Base-by-base conservation (phyloP, 2,888 invertebrate species). In the Torymus texanus region DNA sequence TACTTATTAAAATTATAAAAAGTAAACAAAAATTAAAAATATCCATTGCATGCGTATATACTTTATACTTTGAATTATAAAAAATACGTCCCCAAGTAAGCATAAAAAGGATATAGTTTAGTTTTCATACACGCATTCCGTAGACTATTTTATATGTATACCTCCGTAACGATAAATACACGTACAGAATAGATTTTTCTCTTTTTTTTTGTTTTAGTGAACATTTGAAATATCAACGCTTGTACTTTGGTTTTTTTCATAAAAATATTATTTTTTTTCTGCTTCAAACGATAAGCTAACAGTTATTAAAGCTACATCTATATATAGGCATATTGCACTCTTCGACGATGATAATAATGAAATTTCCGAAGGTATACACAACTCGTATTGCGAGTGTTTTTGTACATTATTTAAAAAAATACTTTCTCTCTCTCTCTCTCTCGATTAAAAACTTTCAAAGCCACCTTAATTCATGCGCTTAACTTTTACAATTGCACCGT, bases 221-320 rank as follows among this genome's bases (percentile, higher is more conserved):
- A 77, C 16, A 58, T 41, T 65, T 51, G 53, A 61, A 16, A 14
- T 51, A 29, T 62, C 16, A 41, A 21, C 24, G 58, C 16, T 53
- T 58, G 21, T 65, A 59, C 65, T 70, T 50, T 55, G 56, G 41
- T 24, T 41, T 63, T 16, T 11, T 78, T 8, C 51, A 51, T 16
- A n/a, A 72, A 78, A 72, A 72, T 72, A 72, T 55, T 72, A 21
- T 72, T 18, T 51, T 29, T 21, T 41, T 29, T 56, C 14, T 21
- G 14, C 10, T 58, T 24, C n/a, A 61, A 71, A 58, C 2, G 29
- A 5, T 53, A 11, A 71, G 13, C 13, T 58, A 53, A 16, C 53
- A 65, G 18, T 73, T 13, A 41, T 13, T n/a, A 18, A 29, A 74
- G 21, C n/a, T n/a, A 55, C n/a, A 14, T 53, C 14, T 53, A 24